Percentiles rank a stretch among this genome's conserved stretches.
phyloP scores from a whole-genome alignment of 2,888 invertebrate genomes.

The Esperia sulphurella region DNA sequence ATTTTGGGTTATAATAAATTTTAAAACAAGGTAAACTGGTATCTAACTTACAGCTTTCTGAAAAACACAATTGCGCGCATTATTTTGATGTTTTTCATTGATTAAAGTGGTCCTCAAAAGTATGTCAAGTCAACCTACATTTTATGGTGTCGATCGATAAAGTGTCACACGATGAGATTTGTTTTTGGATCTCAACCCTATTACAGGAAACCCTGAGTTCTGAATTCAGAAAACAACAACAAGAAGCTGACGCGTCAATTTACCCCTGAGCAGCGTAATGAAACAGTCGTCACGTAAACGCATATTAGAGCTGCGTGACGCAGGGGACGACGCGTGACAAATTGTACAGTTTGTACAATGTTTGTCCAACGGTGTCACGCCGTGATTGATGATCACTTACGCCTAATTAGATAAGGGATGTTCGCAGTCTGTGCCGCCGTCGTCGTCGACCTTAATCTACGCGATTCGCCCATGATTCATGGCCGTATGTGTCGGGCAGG shows the following conservation, averaged over 20 bases:
- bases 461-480: conserved; percentile 7
- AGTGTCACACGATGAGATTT: no score
- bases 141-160: no score
- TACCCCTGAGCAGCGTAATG: conserved; percentile 3
- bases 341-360: conserved; percentile 37
- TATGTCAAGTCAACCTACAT: no score
- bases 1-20: no score
- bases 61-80: no score
- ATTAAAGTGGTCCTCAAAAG: no score
- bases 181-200: no score
- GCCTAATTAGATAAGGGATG: conserved; percentile 50
- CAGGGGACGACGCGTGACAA: conserved; percentile 29
- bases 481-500: not conserved
- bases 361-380: conserved; percentile 26
- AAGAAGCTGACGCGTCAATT: not conserved
- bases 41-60: no score
- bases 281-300: conserved; percentile 1
- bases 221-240: no score
- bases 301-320: conserved; percentile 3
- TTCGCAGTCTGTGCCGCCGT: conserved; percentile 11
- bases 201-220: no score
- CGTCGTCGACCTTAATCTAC: conserved; percentile 1
- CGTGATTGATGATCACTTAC: conserved; percentile 49
- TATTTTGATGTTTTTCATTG: no score
- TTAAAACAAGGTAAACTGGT: no score